Base-by-base conservation (phyloP, 2,797 vertebrate genomes). In the Yasuhikotakia modesta region DNA sequence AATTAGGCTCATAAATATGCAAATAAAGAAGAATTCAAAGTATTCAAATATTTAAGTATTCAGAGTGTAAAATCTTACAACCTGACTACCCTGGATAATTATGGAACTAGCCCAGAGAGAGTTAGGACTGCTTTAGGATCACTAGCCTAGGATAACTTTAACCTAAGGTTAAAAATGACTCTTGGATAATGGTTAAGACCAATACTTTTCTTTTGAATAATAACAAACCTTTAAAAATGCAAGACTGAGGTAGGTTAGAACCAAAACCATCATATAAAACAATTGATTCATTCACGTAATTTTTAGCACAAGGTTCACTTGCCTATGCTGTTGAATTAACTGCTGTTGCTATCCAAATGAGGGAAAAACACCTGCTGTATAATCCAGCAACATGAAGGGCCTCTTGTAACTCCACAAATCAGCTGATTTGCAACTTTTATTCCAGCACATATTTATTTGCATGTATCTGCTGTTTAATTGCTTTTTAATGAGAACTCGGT, bases 401-500 rank as follows among this genome's bases (percentile, higher is more conserved):
- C 32, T 70, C 63, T 30, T 75, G 35, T 45, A 70, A 63, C 65
- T 76, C 19, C 5, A 63, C 61, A 82, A 39, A 73, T 32, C 63
- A 82, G 81, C 67, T 53, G 76, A 79, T 84, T 71, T 70, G 53
- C 66, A 71, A 70, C 83, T 72, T 73, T 73, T 78, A 45, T 76
- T 60, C 1, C 43, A 79, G 71, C 74, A 52, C 30, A 58, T 48
- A 82, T 88, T 88, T 86, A 83, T 83, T 88, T 79, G 64, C 84
- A 77, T 86, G 81, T 87, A 86, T 89, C 86, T 87, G 81, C 83
- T 87, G 86, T 65, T 39, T 84, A 79, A 39, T 39, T 1, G 83
- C 22, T 45, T 76, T 87, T 86, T 88, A 87, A 91, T 90, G 88
- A 86, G 84, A 88, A 87, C 87, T 79, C 78, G 70, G 66, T 66